Conservation (phyloP, 2,888 invertebrate species). For the Elegia similella region DNA sequence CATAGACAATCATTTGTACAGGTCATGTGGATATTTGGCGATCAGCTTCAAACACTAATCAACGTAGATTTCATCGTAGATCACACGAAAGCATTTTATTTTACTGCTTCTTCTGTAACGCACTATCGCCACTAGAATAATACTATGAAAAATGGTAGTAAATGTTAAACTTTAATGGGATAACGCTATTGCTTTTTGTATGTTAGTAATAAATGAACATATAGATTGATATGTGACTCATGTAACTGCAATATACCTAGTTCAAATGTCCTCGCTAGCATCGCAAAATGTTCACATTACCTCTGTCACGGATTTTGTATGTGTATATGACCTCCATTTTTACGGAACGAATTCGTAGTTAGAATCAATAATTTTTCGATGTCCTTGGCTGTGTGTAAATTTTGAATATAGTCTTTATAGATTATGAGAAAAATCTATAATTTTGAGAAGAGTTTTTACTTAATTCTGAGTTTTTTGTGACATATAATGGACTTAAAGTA, state of each 20-base stretch:
- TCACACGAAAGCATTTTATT: constrained; percentile 52
- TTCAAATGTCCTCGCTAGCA: constrained; percentile 68
- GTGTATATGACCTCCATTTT: constrained; percentile 58
- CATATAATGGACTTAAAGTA: constrained; percentile 55
- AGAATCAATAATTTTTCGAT: constrained; percentile 73
- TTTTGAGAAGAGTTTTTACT: constrained; percentile 76
- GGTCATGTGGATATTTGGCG: constrained; percentile 82
- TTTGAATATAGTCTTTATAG: constrained; percentile 61
- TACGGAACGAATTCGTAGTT: constrained; percentile 63
- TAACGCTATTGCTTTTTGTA: constrained; percentile 57
- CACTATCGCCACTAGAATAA: constrained; percentile 56
- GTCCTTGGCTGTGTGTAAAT: constrained; percentile 80
- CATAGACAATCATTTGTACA: constrained; percentile 68
- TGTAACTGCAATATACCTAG: constrained; percentile 46
- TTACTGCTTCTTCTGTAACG: constrained; percentile 58
- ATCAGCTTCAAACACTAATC: constrained; percentile 65
- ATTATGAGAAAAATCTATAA: constrained; percentile 55
- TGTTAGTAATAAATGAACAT: constrained; percentile 40
- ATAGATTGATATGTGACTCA: constrained; percentile 40
- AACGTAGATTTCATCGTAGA: constrained; percentile 59
- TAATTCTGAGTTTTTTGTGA: constrained; percentile 62
- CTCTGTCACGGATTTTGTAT: constrained; percentile 58
- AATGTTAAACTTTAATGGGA: constrained; percentile 43
- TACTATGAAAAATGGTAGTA: constrained; percentile 78
- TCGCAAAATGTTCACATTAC: constrained; percentile 83